A percentile compares a stretch with the other conserved stretches of the same genome.
Conservation (phyloP, 2,113 vertebrate species). For the Periophthalmus modestus region DNA sequence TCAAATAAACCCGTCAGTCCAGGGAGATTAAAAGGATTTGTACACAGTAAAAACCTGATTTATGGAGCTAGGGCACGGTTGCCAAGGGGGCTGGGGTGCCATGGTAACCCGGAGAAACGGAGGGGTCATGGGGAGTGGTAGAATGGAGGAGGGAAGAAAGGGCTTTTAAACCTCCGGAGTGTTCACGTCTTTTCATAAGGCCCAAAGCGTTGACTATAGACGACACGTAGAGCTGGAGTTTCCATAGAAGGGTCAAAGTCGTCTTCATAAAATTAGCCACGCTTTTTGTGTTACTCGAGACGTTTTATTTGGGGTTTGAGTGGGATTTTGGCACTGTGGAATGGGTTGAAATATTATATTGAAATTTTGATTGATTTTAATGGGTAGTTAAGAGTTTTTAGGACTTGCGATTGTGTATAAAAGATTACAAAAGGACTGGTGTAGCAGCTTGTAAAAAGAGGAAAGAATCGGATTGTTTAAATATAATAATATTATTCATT, state of each 20-base stretch:
- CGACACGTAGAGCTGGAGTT: constrained; percentile 45
- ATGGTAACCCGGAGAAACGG: constrained; percentile 70
- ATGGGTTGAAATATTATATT: neutral
- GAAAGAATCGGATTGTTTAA: neutral
- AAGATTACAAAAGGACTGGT: neutral
- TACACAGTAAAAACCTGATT: constrained; percentile 70
- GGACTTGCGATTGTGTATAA: too few relatives aligned
- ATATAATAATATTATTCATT: too few relatives aligned
- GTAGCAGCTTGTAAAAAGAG: neutral
- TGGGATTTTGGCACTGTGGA: neutral
- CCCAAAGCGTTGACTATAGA: constrained; percentile 37
- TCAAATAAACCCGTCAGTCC: constrained; percentile 66
- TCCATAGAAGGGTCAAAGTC: constrained; percentile 62
- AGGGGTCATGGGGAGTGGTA: constrained; percentile 49
- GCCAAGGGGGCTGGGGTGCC: constrained; percentile 58
- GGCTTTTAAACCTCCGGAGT: constrained; percentile 69
- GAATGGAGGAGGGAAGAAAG: constrained; percentile 44
- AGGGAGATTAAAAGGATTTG: constrained; percentile 70
- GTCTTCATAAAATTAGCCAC: constrained; percentile 59
- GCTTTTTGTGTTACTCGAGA: neutral
- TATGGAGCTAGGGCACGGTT: constrained; percentile 57
- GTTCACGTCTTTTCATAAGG: constrained; percentile 58
- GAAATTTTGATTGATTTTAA: neutral
- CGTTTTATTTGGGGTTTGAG: neutral
- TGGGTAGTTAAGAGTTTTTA: neutral